A percentile compares a stretch with the other conserved stretches of the same genome.
Conservation (phyloP, 2,888 invertebrate genomes). For the Latrodectus elegans region DNA sequence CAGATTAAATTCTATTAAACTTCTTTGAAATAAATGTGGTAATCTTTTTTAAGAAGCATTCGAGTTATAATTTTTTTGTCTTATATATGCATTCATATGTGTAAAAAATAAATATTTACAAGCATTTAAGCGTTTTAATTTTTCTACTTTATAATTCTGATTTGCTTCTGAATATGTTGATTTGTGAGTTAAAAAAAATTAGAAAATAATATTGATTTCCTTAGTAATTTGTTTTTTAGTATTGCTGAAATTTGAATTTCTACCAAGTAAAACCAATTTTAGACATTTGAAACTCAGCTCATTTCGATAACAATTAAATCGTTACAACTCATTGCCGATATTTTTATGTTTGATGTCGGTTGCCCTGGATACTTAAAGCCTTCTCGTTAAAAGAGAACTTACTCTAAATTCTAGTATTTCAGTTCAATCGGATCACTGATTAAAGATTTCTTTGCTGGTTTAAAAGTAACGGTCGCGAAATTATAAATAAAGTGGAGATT, state of each 20-base stretch:
- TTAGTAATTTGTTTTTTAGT: neutral
- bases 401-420: conserved; percentile 3
- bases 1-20: no score
- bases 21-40: no score
- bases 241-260: neutral
- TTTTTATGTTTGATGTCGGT: conserved; percentile 38
- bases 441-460: conserved; percentile 18
- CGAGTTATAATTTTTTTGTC: no score
- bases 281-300: neutral
- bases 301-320: conserved; percentile 51
- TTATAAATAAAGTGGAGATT: no score
- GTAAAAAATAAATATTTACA: no score
- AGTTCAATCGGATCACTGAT: conserved; percentile 26
- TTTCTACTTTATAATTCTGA: no score
- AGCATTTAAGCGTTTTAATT: no score
- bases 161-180: no score
- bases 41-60: no score
- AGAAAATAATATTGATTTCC: neutral
- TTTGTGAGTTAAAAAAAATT: no score
- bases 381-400: conserved; percentile 25
- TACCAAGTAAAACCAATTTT: neutral
- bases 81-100: no score
- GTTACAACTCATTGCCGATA: conserved; percentile 32
- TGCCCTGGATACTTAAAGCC: conserved; percentile 29
- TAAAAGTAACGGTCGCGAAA: neutral